Evolutionary conservation across 1,140 invertebrate species (phyloP), one percentile per base, ranked within the genome.

Genomic region (Zaprionus vittiger): DNA sequence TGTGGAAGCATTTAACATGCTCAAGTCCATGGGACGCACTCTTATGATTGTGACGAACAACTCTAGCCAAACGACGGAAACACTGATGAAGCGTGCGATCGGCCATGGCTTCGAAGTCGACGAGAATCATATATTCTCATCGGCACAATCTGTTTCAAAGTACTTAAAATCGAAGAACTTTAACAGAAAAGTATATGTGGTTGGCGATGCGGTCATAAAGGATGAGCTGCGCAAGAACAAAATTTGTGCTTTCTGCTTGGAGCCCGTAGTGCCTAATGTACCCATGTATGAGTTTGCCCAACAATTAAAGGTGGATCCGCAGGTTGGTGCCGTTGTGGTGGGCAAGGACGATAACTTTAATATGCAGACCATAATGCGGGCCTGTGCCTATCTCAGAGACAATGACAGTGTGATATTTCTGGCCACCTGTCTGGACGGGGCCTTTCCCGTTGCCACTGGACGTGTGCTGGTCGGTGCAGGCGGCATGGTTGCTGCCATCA

Each of bases 291-390:
- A 82, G 9, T 72, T 82, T 22, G 57, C 61, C 4, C 28, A 26
- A 1, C 55, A 82, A 2, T 14, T 82, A 11, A 1, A 78, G 26
- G 6, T 77, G 0, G 86, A 91, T 78, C 60, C 73, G 3, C 62
- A 82, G 1, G 81, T 90, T 0, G 85, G 85, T 0, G 86, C 81
- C 0, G 79, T 90, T 5, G 44, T 90, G 11, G 71, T 90, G 1
- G 85, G 67, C 38, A 65, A 72, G 12, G 86, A 90, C 17, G 77
- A 85, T 62, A 7, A 12, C 7, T 90, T 85, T 11, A 80, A 66
- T 15, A 69, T 85, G 44, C 56, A 69, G 22, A 73, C 60, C 12
- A 22, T 90, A 14, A 71, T 76, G 2, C 61, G 68, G 5, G 69
- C 69, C 4, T 52, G 70, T 22, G 24, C 34, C 4, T 90, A 90